These are phyloP conservation scores for Thelaira solivaga DNA, from an alignment of 2,888 invertebrate genomes.

Conservation along the genomic window DNA sequence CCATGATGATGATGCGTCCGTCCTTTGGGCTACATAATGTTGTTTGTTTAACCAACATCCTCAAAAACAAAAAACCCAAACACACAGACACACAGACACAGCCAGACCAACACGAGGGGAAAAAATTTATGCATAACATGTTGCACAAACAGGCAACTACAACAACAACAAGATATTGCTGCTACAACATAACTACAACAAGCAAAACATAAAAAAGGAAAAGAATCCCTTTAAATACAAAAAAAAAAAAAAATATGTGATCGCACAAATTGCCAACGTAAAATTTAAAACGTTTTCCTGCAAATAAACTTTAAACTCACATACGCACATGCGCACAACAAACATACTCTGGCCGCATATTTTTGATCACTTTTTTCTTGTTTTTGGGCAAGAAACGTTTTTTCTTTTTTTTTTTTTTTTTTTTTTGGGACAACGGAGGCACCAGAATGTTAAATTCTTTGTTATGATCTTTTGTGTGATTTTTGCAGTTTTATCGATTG, in stretches of 20 bases:
- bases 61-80: conserved; percentile 40
- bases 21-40: conserved; percentile 26
- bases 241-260: conserved; percentile 25
- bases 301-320: conserved; percentile 35
- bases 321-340: background rate
- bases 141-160: conserved; percentile 36
- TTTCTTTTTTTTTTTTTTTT: background rate
- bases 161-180: conserved; percentile 28
- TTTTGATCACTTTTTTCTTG: conserved; percentile 43
- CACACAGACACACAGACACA: background rate
- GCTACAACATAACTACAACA: conserved; percentile 30
- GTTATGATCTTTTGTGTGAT: conserved; percentile 57
- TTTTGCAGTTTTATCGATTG: conserved; percentile 67
- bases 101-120: background rate
- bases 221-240: conserved; percentile 15
- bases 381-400: background rate
- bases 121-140: conserved; percentile 60
- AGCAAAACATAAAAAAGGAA: background rate
- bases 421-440: conserved; percentile 18
- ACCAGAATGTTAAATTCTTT: conserved; percentile 43
- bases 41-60: conserved; percentile 42
- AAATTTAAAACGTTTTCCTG: conserved; percentile 53
- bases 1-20: conserved; percentile 1
- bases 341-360: conserved; percentile 31
- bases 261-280: conserved; percentile 47